Base-by-base conservation (phyloP, 53 echinoderm and acorn worm genomes). In the Pentamera pediparva region DNA sequence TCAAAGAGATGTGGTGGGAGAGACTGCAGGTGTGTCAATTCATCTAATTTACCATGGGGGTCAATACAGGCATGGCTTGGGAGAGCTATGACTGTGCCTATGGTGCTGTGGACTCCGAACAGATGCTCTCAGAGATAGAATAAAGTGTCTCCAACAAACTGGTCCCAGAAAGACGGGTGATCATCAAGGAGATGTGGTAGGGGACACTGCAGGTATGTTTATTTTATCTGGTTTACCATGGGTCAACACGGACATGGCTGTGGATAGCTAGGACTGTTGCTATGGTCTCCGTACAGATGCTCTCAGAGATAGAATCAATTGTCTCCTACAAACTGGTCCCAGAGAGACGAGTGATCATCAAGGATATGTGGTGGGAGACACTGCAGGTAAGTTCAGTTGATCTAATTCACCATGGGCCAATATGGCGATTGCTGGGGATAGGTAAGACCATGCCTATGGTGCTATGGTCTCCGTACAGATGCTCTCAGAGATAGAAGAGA, bases 1-100 rank as follows among this genome's bases (percentile, higher is more conserved):
- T 95, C 81, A 90, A 88, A 56, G 85, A 95, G 48, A 95, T 90
- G 85, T 95, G 96, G 96, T 95, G 96, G 96, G 96, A 95, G 37
- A 75, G 96, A 29, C 78, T 95, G 4, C 96, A 95, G 91, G 96
- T 95, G n/a, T n/a, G n/a, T n/a, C n/a, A n/a, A n/a, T n/a, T n/a
- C n/a, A n/a, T n/a, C n/a, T n/a, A n/a, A n/a, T n/a, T n/a, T n/a
- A n/a, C n/a, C n/a, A n/a, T n/a, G n/a, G n/a, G n/a, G n/a, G n/a
- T n/a, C n/a, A n/a, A n/a, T n/a, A n/a, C n/a, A n/a, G n/a, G n/a
- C n/a, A n/a, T n/a, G n/a, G n/a, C n/a, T n/a, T n/a, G n/a, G n/a
- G n/a, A n/a, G n/a, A n/a, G n/a, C n/a, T n/a, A n/a, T n/a, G n/a
- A n/a, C n/a, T n/a, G 11, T 39, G 72, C 52, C 22, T 71, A 71